A percentile compares a stretch with the other conserved stretches of the same genome.
Conservation (phyloP, 1,140 invertebrate genomes). For the Diprion similis region DNA sequence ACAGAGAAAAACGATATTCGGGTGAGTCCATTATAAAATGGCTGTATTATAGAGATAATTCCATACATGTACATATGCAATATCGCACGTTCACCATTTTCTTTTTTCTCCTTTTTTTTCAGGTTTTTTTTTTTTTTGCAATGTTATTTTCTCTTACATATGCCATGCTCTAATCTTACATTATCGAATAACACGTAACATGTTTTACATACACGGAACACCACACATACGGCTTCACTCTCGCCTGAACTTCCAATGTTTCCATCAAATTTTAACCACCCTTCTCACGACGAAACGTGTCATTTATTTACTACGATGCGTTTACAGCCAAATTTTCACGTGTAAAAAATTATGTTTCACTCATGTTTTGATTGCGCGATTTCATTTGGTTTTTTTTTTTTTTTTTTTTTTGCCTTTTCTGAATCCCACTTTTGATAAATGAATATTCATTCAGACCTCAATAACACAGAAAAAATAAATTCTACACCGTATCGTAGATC, state of each 20-base stretch:
- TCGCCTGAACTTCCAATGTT: slow-evolving; percentile 36
- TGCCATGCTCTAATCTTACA: slow-evolving; percentile 50
- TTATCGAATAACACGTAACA: slow-evolving; percentile 58
- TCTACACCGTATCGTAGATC: no score
- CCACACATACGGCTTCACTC: slow-evolving; percentile 52
- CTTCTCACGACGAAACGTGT: background rate
- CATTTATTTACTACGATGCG: background rate
- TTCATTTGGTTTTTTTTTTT: slow-evolving; percentile 12
- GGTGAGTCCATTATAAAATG: slow-evolving; percentile 59
- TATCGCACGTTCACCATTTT: slow-evolving; percentile 52
- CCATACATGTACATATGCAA: slow-evolving; percentile 55
- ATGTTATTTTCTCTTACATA: background rate
- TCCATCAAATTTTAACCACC: background rate
- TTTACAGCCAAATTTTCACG: background rate
- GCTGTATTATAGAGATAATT: slow-evolving; percentile 60
- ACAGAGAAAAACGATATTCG: background rate
- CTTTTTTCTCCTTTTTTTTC: slow-evolving; percentile 8
- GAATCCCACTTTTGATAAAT: slow-evolving; percentile 19
- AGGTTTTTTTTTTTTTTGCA: background rate
- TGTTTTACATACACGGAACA: slow-evolving; percentile 57
- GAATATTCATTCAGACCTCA: no score
- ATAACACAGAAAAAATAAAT: no score
- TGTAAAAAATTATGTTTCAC: background rate
- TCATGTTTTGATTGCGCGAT: slow-evolving; percentile 6
- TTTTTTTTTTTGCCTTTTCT: slow-evolving; percentile 27